Evolutionary conservation across 2,797 vertebrate genomes (phyloP).

Genomic region (Schizothorax lantsangensis): DNA sequence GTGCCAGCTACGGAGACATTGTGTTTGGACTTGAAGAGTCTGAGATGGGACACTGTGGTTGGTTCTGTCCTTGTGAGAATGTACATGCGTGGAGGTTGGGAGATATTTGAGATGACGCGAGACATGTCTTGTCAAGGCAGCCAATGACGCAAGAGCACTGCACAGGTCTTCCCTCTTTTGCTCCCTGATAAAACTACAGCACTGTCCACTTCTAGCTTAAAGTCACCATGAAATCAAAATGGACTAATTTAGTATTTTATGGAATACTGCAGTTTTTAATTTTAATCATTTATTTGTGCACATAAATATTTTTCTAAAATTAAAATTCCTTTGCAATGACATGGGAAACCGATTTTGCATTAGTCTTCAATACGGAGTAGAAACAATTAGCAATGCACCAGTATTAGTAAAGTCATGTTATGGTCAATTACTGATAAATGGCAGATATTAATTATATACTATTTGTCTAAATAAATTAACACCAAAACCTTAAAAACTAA

Average conservation of each 20-base stretch:
- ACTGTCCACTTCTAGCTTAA: neutral
- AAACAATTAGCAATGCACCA: neutral
- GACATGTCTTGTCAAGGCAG: slow-evolving; percentile 43
- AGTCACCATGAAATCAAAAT: neutral
- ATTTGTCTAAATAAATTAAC: neutral
- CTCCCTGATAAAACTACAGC: slow-evolving; percentile 16
- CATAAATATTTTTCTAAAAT: too few relatives aligned
- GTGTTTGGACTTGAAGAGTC: neutral
- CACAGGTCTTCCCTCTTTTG: neutral
- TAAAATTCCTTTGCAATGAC: too few relatives aligned
- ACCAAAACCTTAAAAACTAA: neutral
- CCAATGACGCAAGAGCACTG: slow-evolving; percentile 26
- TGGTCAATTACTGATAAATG: neutral
- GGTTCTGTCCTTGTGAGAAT: slow-evolving; percentile 42
- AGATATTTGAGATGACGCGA: slow-evolving; percentile 53
- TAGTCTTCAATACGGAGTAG: neutral
- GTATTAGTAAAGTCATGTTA: neutral
- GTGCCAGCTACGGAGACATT: neutral
- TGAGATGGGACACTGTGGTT: neutral
- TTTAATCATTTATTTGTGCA: neutral
- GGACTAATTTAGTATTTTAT: neutral
- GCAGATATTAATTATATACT: too few relatives aligned
- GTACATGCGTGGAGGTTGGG: slow-evolving; percentile 20
- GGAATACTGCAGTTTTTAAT: neutral
- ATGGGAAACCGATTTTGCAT: neutral